Percentiles rank a stretch among this genome's conserved stretches.
phyloP scores from a whole-genome alignment of 2,797 vertebrate species.

The Anabas testudineus region DNA sequence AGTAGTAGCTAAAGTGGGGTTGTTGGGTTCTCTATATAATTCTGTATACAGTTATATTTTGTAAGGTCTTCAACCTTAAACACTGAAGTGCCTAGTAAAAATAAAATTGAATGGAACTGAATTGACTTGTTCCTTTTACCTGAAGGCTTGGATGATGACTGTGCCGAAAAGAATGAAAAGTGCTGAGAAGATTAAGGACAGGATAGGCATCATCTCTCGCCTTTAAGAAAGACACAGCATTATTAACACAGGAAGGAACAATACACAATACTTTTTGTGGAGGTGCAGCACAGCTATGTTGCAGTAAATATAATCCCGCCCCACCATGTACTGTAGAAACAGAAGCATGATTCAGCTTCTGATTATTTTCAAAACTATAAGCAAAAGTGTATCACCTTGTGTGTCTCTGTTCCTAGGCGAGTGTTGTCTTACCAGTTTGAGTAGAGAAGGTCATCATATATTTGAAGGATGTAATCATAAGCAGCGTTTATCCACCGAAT shows the following conservation, averaged over 20 bases:
- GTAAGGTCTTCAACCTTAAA: too few relatives aligned
- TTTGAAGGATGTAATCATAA: slow-evolving; percentile 87
- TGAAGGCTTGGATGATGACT: slow-evolving; percentile 95
- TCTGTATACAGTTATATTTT: too few relatives aligned
- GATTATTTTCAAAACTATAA: slow-evolving; percentile 24
- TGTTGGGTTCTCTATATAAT: too few relatives aligned
- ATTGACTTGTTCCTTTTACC: slow-evolving; percentile 76
- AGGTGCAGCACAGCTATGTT: not conserved
- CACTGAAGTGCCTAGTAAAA: too few relatives aligned
- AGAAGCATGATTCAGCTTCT: slow-evolving; percentile 29
- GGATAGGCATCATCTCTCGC: slow-evolving; percentile 97
- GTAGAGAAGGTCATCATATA: slow-evolving; percentile 91
- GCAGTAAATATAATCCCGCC: not conserved
- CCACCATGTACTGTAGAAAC: not conserved
- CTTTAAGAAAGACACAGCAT: slow-evolving; percentile 67
- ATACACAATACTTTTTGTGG: not conserved
- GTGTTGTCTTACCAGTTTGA: slow-evolving; percentile 90
- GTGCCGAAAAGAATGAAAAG: slow-evolving; percentile 98
- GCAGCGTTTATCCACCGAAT: slow-evolving; percentile 90
- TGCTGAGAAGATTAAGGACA: slow-evolving; percentile 94
- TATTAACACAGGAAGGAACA: slow-evolving; percentile 1
- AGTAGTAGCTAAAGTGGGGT: too few relatives aligned
- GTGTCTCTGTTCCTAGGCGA: slow-evolving; percentile 3
- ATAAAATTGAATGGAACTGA: too few relatives aligned
- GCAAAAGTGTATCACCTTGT: not conserved